phyloP scores from a whole-genome alignment of 2,113 vertebrate genomes.

The Grammomys surdaster region DNA sequence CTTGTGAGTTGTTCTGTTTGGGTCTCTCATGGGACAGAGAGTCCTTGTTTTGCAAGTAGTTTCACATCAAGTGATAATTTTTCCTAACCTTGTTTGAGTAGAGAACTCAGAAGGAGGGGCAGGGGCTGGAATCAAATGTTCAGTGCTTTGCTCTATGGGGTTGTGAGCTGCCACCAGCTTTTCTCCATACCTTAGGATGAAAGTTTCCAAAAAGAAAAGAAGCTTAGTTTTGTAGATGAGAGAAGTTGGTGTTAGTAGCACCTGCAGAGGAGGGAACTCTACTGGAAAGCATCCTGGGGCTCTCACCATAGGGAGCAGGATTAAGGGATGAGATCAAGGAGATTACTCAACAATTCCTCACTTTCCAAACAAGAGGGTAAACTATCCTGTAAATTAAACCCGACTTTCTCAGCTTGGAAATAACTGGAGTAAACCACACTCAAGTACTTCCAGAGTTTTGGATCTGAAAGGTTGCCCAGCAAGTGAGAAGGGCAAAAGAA shows the following conservation, averaged over 20 bases:
- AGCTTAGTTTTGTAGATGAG: neutral
- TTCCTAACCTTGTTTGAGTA: neutral
- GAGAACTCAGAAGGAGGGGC: neutral
- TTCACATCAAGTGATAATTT: constrained; percentile 11
- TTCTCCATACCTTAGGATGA: neutral
- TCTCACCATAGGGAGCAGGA: neutral
- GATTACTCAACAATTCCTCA: neutral
- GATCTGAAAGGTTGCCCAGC: constrained; percentile 11
- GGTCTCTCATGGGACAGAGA: constrained; percentile 37
- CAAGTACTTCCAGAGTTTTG: constrained; percentile 13
- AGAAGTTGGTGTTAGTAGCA: neutral
- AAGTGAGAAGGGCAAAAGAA: constrained; percentile 5
- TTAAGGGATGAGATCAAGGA: neutral
- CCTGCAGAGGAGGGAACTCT: neutral
- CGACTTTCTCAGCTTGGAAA: neutral
- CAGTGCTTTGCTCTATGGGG: neutral
- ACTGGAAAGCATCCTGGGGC: neutral
- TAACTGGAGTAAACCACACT: constrained; percentile 15
- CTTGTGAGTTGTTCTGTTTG: constrained; percentile 61
- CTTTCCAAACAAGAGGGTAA: constrained; percentile 33
- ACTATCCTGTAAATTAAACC: neutral
- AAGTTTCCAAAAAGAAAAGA: neutral
- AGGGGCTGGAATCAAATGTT: neutral
- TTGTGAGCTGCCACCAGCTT: neutral
- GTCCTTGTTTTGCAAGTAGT: constrained; percentile 11